Evolutionary conservation across 2,888 invertebrate genomes (phyloP).

Genomic region (Pachycephus smyrnensis): DNA sequence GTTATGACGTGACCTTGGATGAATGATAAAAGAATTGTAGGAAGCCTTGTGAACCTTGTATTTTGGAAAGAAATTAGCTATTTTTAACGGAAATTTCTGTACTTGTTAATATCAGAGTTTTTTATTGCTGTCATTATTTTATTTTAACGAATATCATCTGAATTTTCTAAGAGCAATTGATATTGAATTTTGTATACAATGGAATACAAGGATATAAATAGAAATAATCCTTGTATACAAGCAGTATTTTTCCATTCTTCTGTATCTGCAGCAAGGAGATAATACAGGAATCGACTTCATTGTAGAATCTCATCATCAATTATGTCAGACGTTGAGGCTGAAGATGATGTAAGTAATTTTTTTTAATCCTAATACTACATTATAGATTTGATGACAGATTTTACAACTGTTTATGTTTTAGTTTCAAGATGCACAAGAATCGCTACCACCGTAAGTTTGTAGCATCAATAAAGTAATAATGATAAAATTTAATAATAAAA

Average conservation of each 20-base stretch:
- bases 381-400: neutral
- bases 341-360: constrained; percentile 56
- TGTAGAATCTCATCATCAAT: neutral
- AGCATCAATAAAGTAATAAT: constrained; percentile 1
- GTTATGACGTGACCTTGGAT: neutral
- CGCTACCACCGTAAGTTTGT: constrained; percentile 64
- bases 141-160: neutral
- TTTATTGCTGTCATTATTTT: neutral
- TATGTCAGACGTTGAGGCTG: constrained; percentile 62
- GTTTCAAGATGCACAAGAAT: constrained; percentile 71
- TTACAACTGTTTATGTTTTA: constrained; percentile 50
- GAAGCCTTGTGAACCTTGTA: neutral
- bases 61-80: neutral
- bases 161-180: neutral
- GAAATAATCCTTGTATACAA: neutral
- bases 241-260: neutral
- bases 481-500: constrained; percentile 9
- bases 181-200: neutral
- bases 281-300: neutral
- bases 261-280: neutral
- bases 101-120: neutral
- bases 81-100: neutral
- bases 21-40: neutral
- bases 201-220: neutral
- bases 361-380: neutral